Conservation (phyloP, 2,797 vertebrate species). For the Hippoglossus hippoglossus region DNA sequence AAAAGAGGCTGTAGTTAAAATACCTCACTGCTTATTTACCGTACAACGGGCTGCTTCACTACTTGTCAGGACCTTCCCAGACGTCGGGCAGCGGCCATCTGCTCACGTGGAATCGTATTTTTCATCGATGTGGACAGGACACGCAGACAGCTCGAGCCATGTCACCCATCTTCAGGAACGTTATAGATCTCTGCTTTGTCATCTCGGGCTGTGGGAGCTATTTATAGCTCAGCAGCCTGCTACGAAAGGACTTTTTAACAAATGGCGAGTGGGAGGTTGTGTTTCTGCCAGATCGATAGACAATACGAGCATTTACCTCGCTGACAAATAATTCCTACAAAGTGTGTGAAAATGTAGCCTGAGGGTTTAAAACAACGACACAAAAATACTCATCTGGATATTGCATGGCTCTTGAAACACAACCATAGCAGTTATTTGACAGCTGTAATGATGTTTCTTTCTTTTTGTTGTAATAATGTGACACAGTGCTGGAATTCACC, state of each 20-base stretch:
- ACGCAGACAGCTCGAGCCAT: constrained; percentile 46
- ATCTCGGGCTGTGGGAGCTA: constrained; percentile 44
- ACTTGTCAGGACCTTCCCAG: constrained; percentile 4
- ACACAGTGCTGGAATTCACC: constrained; percentile 29
- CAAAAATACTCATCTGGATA: constrained; percentile 40
- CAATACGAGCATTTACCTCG: constrained; percentile 50
- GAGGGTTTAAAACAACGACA: constrained; percentile 32
- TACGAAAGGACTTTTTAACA: constrained; percentile 49
- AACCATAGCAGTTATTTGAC: constrained; percentile 40
- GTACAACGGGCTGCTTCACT: constrained; percentile 42
- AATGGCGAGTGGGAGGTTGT: constrained; percentile 37
- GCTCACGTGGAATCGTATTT: constrained; percentile 49
- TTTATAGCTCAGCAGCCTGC: constrained; percentile 57
- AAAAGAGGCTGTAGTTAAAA: constrained; percentile 57
- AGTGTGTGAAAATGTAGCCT: constrained; percentile 64
- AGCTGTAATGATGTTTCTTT: constrained; percentile 18
- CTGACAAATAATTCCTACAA: constrained; percentile 58
- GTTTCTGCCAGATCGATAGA: constrained; percentile 65
- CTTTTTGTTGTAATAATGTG: not conserved
- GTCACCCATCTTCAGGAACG: constrained; percentile 60
- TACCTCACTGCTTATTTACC: constrained; percentile 67
- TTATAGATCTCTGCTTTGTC: constrained; percentile 58
- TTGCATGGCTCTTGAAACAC: constrained; percentile 71
- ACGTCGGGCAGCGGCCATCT: constrained; percentile 23
- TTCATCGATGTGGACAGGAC: constrained; percentile 50